Conservation (phyloP, 2,113 vertebrate genomes). For the Sula dactylatra region DNA sequence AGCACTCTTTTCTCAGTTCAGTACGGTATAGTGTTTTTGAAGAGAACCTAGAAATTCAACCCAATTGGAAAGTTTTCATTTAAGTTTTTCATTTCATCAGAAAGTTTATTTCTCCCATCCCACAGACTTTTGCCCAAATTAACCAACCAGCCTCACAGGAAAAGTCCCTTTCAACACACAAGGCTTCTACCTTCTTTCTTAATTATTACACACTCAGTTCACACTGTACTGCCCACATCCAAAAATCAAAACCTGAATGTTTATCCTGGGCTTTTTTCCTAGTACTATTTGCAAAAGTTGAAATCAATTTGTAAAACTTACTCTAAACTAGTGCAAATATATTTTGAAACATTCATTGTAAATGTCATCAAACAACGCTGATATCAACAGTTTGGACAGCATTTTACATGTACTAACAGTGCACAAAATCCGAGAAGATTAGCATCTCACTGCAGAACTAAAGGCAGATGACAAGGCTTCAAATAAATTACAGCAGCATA, state of each 20-base stretch:
- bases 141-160: neutral
- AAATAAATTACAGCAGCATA: constrained; percentile 44
- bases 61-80: constrained; percentile 27
- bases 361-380: constrained; percentile 62
- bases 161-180: neutral
- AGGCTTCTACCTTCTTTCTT: neutral
- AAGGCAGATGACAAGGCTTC: constrained; percentile 66
- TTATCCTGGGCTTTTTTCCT: neutral
- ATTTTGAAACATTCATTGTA: constrained; percentile 69
- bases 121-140: constrained; percentile 20
- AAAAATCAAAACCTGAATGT: neutral
- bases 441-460: constrained; percentile 64
- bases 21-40: constrained; percentile 6
- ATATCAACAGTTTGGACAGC: constrained; percentile 71
- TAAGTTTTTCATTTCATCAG: constrained; percentile 12
- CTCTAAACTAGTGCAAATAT: constrained; percentile 58
- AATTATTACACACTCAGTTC: neutral
- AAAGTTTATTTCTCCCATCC: neutral
- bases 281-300: constrained; percentile 4
- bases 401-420: constrained; percentile 72
- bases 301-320: constrained; percentile 62
- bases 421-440: constrained; percentile 73
- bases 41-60: constrained; percentile 22
- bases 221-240: neutral
- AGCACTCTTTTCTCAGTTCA: constrained; percentile 2